Base-by-base conservation (phyloP, 1,140 invertebrate genomes). In the Hyphantria cunea region DNA sequence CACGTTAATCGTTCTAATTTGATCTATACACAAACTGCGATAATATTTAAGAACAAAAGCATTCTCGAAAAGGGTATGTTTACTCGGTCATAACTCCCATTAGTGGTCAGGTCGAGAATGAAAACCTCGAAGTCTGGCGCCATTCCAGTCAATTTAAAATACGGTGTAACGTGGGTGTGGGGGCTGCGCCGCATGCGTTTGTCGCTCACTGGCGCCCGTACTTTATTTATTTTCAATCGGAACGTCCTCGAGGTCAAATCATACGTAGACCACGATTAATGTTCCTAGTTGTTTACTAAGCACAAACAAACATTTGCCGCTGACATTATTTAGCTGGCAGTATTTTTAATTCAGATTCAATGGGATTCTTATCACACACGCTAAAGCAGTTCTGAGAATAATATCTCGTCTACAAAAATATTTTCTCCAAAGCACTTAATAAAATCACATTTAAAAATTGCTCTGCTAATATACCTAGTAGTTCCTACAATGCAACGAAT, bases 41-140 rank as follows among this genome's bases (percentile, higher is more conserved):
- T 39, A 34, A 41, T n/a, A 34, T 39, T 50, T 45, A 12, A 56
- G 58, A 60, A 68, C 64, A 71, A 76, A 74, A 76, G 70, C 62
- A 50, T 68, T 68, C 56, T 72, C 71, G n/a, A 82, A 78, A 78
- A 80, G 73, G 80, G 81, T 79, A 84, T 82, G 74, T 84, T 82
- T 78, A 82, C 77, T 59, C 64, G 70, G 65, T 73, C 76, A 64
- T 75, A 80, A 82, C 69, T 79, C 65, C 71, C 74, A 72, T 79
- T 81, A 76, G 64, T 71, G 61, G 39, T 32, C 64, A 62, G 51
- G 58, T 64, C 50, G 65, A 45, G 55, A 66, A 64, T 59, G 15
- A 32, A 60, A 69, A 66, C 67, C 68, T 63, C 64, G 47, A 15
- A 48, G 52, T 51, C 74, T 83, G 80, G 80, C 80, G 68, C 53